Conservation (phyloP, 2,113 vertebrate genomes). For the Capreolus pygargus region DNA sequence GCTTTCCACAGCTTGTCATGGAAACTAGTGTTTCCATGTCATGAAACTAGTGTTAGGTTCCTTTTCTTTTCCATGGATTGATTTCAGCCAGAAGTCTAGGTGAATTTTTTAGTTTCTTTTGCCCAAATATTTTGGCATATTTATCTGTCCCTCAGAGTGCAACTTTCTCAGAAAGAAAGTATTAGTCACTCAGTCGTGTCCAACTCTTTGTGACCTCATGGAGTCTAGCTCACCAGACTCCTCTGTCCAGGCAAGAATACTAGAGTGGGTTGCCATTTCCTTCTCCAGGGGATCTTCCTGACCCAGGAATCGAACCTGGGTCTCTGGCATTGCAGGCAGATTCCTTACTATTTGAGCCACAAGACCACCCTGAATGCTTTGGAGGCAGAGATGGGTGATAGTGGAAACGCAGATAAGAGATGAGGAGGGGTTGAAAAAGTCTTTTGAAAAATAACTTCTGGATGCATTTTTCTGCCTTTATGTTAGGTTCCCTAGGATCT, state of each 20-base stretch:
- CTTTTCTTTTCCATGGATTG: neutral
- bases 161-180: neutral
- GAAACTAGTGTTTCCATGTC: neutral
- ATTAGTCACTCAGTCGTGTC: neutral
- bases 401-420: too few relatives aligned
- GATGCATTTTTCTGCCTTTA: neutral
- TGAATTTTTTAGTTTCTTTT: conserved; percentile 9
- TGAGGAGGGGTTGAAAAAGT: neutral
- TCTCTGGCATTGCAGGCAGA: neutral
- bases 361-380: neutral
- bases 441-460: neutral
- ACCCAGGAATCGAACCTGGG: neutral
- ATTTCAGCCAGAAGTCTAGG: neutral
- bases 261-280: neutral
- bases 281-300: neutral
- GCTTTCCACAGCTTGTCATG: neutral
- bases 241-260: neutral
- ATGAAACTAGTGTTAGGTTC: neutral
- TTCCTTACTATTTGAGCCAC: neutral
- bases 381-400: neutral
- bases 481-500: neutral
- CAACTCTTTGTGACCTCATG: neutral
- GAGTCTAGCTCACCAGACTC: neutral
- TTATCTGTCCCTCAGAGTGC: neutral
- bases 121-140: neutral